Percentiles rank a stretch among this genome's conserved stretches.
phyloP scores from a whole-genome alignment of 1,140 invertebrate species.

The Callitettix versicolor region DNA sequence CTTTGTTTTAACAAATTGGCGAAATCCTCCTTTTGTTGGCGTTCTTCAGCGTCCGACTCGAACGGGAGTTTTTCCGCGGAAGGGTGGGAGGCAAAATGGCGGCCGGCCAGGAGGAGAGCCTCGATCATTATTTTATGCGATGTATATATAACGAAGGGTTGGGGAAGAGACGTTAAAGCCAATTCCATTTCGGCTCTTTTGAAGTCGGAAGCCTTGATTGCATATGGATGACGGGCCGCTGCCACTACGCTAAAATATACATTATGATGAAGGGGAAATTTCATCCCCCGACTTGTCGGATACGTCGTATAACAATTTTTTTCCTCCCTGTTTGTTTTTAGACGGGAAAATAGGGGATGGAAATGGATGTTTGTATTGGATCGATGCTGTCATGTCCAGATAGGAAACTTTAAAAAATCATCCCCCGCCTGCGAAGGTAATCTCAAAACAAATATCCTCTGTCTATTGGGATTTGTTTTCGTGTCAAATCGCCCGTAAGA shows the following conservation, averaged over 20 bases:
- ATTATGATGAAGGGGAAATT: constrained; percentile 20
- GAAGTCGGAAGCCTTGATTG: constrained; percentile 22
- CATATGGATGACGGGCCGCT: constrained; percentile 21
- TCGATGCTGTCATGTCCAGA: too few relatives aligned
- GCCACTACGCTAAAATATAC: constrained; percentile 22
- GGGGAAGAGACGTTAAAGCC: constrained; percentile 18
- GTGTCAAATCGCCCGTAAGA: too few relatives aligned
- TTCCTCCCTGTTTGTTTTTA: not conserved
- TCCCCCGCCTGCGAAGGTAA: too few relatives aligned
- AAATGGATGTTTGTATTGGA: too few relatives aligned
- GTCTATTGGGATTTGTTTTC: too few relatives aligned
- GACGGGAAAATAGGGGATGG: not conserved
- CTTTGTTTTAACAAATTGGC: too few relatives aligned
- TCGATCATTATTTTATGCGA: constrained; percentile 28
- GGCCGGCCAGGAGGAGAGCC: constrained; percentile 22
- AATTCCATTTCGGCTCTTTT: constrained; percentile 23
- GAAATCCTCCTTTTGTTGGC: too few relatives aligned
- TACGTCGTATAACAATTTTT: not conserved
- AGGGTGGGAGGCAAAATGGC: constrained; percentile 31
- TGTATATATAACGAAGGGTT: constrained; percentile 23
- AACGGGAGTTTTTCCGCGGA: too few relatives aligned
- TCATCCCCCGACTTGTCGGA: not conserved
- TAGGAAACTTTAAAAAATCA: too few relatives aligned
- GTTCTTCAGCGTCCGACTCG: too few relatives aligned
- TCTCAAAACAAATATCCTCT: too few relatives aligned